Evolutionary conservation across 2,113 vertebrate genomes (phyloP), one percentile per base, ranked within the genome.

Genomic region (Podiceps cristatus): DNA sequence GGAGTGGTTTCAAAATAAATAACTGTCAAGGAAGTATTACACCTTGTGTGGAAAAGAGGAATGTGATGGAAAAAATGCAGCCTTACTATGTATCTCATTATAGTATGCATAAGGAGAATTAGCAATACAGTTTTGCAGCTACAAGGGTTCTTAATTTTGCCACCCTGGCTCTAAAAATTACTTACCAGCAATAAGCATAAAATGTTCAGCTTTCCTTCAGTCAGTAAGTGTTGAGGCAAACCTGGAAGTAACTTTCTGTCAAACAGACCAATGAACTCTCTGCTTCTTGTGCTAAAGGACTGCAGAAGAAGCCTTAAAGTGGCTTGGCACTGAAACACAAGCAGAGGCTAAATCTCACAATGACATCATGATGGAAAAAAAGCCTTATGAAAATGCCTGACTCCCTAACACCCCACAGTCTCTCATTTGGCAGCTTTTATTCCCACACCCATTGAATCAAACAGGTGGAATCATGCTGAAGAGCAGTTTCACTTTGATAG

Each of bases 1-100:
- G 66, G 49, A 86, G n/a, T 47, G 31, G 55, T 56, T 97, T 96
- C 73, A 95, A 95, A 97, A 96, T 68, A 90, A 80, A 42, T 91
- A 88, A 81, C 52, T 91, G 31, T 86, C 75, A 93, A 85, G 52
- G 50, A 96, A 60, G 56, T 90, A 63, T 73, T 55, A 53, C 18
- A 78, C 18, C 55, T 87, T 85, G 49, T 79, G 73, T 56, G 45
- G 56, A 73, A 90, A 91, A 56, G 17, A 95, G 52, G 69, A 92
- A 93, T 81, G 71, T 25, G 17, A 64, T 10, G 22, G n/a, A 33
- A 83, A 84, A 90, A 72, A 23, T 56, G 40, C 29, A 71, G 29
- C 31, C 20, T 81, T 37, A 33, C 7, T 45, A 49, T n/a, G 16
- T 40, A 50, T 71, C 37, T 68, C 44, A 73, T 53, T 76, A 24